Base-by-base conservation (phyloP, 2,888 invertebrate genomes). In the Pterobdella sp. region DNA sequence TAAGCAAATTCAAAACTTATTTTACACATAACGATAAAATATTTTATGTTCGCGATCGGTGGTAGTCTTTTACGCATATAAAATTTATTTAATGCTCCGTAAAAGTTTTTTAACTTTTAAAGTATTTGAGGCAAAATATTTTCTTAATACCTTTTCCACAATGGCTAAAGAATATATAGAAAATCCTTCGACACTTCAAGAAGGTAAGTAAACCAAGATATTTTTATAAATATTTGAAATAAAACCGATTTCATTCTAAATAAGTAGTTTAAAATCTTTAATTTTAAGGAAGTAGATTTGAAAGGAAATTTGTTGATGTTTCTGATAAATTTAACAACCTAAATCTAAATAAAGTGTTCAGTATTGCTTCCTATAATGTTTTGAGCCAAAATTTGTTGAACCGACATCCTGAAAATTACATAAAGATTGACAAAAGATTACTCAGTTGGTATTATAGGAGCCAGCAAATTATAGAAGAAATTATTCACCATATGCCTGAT, bases 341-440 rank as follows among this genome's bases (percentile, higher is more conserved):
- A 7, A 7, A 56, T 18, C 4, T 26, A 22, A n/a, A 56, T 22
- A 56, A 56, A 31, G 37, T 31, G 18, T 69, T 73, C 42, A 73
- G 64, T 1, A 36, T 73, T 2, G 73, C 73, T 32, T 69, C 73
- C 3, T 73, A 73, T 64, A 73, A 73, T 34, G 49, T 73, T 37
- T 49, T 73, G 26, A 52, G 68, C 4, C 73, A 73, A 32, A 60
- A 68, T 22, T 35, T 73, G 31, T 56, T 73, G 69, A 64, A 49
- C 14, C 14, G 60, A 63, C 73, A 73, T 68, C 26, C 68, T 14
- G 69, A 73, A 1, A 26, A 68, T 14, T 73, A 73, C 32, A 26
- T 35, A 26, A 35, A 35, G 42, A 63, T 56, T 18, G 63, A 73
- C 34, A 26, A 60, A 60, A n/a, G 49, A 22, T 32, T 36, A 32